These are phyloP conservation scores for Fragum whitleyi DNA, from an alignment of 2,888 invertebrate species.

Conservation along the genomic window DNA sequence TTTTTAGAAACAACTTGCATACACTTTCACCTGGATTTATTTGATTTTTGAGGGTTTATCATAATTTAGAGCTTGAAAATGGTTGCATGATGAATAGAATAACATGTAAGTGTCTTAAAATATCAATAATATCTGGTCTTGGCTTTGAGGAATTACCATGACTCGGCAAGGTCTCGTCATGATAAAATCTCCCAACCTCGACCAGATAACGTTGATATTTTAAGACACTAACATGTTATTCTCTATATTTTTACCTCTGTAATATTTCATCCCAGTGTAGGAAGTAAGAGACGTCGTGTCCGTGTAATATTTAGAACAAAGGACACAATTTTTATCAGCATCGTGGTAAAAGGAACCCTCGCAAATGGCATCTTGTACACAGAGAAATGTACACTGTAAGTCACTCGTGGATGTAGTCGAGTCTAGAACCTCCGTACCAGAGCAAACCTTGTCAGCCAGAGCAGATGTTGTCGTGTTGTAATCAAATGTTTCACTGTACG, in stretches of 20 bases:
- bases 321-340: neutral
- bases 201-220: no score
- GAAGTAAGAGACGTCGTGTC: neutral
- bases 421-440: neutral
- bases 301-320: neutral
- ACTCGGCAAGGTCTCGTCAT: no score
- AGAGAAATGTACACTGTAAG: neutral
- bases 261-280: neutral
- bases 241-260: neutral
- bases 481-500: neutral
- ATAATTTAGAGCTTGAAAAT: no score
- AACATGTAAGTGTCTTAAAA: no score
- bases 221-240: no score
- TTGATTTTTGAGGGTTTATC: no score
- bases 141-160: no score
- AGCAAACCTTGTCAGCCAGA: neutral
- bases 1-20: no score
- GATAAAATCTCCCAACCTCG: no score
- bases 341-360: conserved; percentile 1
- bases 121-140: no score
- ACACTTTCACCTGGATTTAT: no score
- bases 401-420: neutral
- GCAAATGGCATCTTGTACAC: neutral
- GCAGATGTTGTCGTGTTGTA: neutral
- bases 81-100: no score